Base-by-base conservation (phyloP, 2,797 vertebrate species). In the Melanogrammus aeglefinus region DNA sequence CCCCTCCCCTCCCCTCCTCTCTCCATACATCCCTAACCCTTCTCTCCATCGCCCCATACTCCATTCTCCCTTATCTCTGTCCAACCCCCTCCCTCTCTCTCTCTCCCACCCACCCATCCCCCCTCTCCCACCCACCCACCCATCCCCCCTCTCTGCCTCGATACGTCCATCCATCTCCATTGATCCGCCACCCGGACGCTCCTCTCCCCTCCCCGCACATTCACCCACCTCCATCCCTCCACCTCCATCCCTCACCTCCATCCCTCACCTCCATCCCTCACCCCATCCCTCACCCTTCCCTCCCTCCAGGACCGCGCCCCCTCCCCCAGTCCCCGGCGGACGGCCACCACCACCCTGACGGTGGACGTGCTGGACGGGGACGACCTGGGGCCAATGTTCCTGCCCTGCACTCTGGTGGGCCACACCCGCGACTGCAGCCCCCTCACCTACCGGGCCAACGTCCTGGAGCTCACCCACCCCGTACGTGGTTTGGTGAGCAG, bases 291-390 rank as follows among this genome's bases (percentile, higher is more conserved):
- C 31, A 2, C 31, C 18, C 7, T 14, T 33, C 18, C 79, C 5
- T 77, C 8, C 76, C 38, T 80, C 12, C 73, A 99, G 98, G 98
- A 99, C 84, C 93, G 98, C 75, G 96, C 97, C 36, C 96, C 97
- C 1, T 95, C 97, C 85, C 94, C 96, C 13, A 94, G 92, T 0
- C 95, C 97, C 76, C 90, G 97, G 2, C 92, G 94, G 21, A 98
- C 97, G 0, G 96, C 96, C 81, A 98, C 98, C 10, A 96, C 97
- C 51, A 99, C 97, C 0, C 95, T 99, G 29, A 99, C 96, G 0
- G 96, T 99, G 73, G 97, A 99, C 0, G 92, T 99, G 18, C 92
- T 98, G 3, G 98, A 99, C 1, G 98, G 98, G 1, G 98, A 99
- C 1, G 98, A 99, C 85, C 76, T 99, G 90, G 98, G 98, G 12